Conservation (phyloP, 92 coral and sea anemone genomes). For the Isaurus tuberculatus region DNA sequence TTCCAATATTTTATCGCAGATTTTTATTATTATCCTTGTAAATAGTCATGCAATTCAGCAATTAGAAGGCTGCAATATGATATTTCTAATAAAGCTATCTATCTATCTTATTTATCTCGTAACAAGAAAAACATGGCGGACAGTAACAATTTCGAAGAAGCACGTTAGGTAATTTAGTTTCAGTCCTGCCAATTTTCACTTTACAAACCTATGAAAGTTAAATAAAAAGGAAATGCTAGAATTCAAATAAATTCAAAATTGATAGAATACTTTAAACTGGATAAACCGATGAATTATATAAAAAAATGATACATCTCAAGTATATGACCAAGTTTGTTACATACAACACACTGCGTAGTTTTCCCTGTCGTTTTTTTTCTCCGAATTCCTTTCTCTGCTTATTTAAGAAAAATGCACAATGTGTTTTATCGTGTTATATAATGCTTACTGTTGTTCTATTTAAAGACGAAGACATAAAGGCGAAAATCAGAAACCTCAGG, state of each 20-base stretch:
- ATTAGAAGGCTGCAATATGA: too few species aligned
- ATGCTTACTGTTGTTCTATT: slow-evolving; percentile 24
- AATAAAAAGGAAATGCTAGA: slow-evolving; percentile 2
- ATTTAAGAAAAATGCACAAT: background rate
- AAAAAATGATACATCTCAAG: background rate
- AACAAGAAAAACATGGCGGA: slow-evolving; percentile 19
- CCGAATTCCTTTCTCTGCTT: background rate
- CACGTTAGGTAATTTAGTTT: slow-evolving; percentile 6
- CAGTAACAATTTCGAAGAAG: background rate
- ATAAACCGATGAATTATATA: too few species aligned
- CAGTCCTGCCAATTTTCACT: background rate
- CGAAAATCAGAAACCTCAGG: slow-evolving; percentile 59
- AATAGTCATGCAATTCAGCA: too few species aligned
- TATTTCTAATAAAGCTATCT: too few species aligned
- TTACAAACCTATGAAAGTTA: background rate
- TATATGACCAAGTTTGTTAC: slow-evolving; percentile 18
- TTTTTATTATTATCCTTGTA: too few species aligned
- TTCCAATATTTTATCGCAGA: too few species aligned
- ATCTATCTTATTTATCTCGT: too few species aligned
- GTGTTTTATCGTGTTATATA: background rate
- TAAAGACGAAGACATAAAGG: slow-evolving; percentile 75
- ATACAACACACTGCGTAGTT: background rate
- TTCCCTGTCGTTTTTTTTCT: slow-evolving; percentile 12
- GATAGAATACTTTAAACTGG: too few species aligned
- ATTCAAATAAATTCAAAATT: slow-evolving; percentile 1